Conservation (phyloP, 1,140 invertebrate species). For the Psix sp. region DNA sequence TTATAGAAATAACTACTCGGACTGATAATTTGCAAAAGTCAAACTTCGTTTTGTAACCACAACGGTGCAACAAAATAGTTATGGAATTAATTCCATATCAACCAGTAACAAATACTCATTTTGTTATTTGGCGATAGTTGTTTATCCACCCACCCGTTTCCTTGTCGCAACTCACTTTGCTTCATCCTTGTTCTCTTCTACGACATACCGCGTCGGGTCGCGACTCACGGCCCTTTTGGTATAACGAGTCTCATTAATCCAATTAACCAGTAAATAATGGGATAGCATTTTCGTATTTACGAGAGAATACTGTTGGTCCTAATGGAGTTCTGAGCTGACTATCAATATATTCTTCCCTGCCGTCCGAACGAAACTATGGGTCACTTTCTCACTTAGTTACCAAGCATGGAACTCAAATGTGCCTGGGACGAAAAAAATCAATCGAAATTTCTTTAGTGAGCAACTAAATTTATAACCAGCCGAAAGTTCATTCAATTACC, state of each 20-base stretch:
- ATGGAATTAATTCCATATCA: too few relatives aligned
- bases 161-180: conserved; percentile 50
- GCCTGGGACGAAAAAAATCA: conserved; percentile 9
- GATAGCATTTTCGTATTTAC: conserved; percentile 78
- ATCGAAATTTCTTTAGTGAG: conserved; percentile 20
- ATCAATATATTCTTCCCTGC: conserved; percentile 77
- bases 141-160: conserved; percentile 55
- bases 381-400: conserved; percentile 74
- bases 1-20: too few relatives aligned
- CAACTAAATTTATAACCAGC: conserved; percentile 3
- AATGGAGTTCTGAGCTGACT: conserved; percentile 78
- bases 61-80: too few relatives aligned
- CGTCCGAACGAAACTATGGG: conserved; percentile 71
- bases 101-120: too few relatives aligned
- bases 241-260: conserved; percentile 79
- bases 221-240: conserved; percentile 70
- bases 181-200: conserved; percentile 53
- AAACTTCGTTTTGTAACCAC: too few relatives aligned
- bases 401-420: conserved; percentile 10
- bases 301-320: conserved; percentile 66
- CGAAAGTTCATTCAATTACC: too few relatives aligned
- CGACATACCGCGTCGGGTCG: conserved; percentile 60
- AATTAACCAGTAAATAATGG: conserved; percentile 79
- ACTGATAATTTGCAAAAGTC: too few relatives aligned
- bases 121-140: conserved; percentile 34